These are phyloP conservation scores for Notolepis coatsorum DNA, from an alignment of 2,797 vertebrate genomes.

Conservation along the genomic window DNA sequence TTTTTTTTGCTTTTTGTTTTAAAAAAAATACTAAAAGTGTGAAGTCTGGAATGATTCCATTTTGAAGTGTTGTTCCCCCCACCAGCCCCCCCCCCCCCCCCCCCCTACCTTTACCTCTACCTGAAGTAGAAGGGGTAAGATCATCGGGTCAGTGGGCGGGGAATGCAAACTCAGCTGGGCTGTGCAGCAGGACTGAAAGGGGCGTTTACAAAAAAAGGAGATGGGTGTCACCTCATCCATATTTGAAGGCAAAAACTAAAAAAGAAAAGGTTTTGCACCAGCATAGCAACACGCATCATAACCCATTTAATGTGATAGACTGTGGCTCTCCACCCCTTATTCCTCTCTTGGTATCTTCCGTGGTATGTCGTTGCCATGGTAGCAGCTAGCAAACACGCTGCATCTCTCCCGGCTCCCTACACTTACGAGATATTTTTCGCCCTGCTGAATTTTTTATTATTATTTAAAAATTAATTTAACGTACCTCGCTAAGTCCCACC, in stretches of 20 bases:
- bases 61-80: conserved; percentile 8
- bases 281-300: conserved; percentile 11
- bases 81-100: conserved; percentile 22
- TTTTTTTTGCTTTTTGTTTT: conserved; percentile 1
- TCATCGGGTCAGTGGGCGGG: neutral
- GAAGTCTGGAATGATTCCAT: neutral
- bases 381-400: too few species aligned
- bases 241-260: conserved; percentile 7
- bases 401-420: neutral
- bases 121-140: neutral
- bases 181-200: conserved; percentile 15
- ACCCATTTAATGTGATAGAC: conserved; percentile 42
- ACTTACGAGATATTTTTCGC: neutral
- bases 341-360: neutral
- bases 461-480: too few species aligned
- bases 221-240: conserved; percentile 23
- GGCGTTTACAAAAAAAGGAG: conserved; percentile 3
- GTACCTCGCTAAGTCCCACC: conserved; percentile 28
- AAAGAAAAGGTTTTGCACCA: conserved; percentile 16
- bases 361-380: neutral
- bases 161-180: neutral
- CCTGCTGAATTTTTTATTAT: conserved; percentile 1
- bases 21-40: too few species aligned
- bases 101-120: too few species aligned
- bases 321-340: conserved; percentile 6